phyloP scores from a whole-genome alignment of 2,888 invertebrate genomes.

The Notocelia uddmanniana region DNA sequence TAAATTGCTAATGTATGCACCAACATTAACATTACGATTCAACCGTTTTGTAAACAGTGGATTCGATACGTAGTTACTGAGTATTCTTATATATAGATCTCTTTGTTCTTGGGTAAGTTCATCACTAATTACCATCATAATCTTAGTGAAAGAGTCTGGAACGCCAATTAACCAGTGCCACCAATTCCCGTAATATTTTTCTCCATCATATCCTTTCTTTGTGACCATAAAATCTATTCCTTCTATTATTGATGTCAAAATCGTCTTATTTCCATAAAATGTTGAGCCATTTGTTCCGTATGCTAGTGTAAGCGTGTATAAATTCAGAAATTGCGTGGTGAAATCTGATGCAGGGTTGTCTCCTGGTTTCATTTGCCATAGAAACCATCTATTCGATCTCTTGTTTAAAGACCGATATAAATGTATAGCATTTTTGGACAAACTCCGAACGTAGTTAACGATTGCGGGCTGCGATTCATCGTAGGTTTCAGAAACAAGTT shows the following conservation, averaged over 20 bases:
- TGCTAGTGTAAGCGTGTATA: conserved; percentile 8
- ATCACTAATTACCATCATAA: conserved; percentile 12
- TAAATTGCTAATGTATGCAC: conserved; percentile 4
- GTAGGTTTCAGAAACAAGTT: conserved; percentile 18
- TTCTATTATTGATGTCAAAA: conserved; percentile 11
- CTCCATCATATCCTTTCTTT: conserved; percentile 5
- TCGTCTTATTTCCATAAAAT: conserved; percentile 5
- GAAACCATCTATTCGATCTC: conserved; percentile 2
- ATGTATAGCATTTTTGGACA: conserved; percentile 1
- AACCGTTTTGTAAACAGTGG: not conserved
- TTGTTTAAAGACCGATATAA: conserved; percentile 14
- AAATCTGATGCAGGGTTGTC: conserved; percentile 4
- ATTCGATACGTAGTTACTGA: conserved; percentile 9
- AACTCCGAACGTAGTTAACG: conserved; percentile 12
- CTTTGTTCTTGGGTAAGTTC: conserved; percentile 8
- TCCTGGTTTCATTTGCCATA: conserved; percentile 5
- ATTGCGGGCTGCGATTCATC: conserved; percentile 1
- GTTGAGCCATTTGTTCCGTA: conserved; percentile 10
- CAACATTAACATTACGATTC: conserved; percentile 8
- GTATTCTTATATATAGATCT: conserved; percentile 2
- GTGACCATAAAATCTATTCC: conserved; percentile 15
- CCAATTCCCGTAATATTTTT: conserved; percentile 15
- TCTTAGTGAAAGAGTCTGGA: conserved; percentile 10
- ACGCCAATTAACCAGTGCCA: conserved; percentile 24
- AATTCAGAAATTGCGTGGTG: conserved; percentile 9